These are phyloP conservation scores for Brenthis ino DNA, from an alignment of 2,888 invertebrate species.

Conservation along the genomic window DNA sequence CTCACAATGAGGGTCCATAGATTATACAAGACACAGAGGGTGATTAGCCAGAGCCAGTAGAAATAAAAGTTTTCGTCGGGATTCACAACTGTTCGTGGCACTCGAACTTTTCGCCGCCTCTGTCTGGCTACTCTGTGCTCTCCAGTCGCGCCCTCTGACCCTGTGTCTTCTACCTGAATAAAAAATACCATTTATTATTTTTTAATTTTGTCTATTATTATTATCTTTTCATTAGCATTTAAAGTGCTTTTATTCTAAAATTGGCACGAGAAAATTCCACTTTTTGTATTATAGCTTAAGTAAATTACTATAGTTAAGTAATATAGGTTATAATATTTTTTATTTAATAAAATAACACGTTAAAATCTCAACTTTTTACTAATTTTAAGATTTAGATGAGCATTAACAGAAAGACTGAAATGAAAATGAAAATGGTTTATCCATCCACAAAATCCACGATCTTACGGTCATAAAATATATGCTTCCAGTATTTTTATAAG, in stretches of 20 bases:
- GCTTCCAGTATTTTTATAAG: not conserved
- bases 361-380: too few species aligned
- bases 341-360: too few species aligned
- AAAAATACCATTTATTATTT: slow-evolving; percentile 6
- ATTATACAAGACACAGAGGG: slow-evolving; percentile 95
- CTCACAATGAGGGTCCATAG: slow-evolving; percentile 97
- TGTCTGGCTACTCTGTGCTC: slow-evolving; percentile 82
- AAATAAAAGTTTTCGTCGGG: slow-evolving; percentile 98
- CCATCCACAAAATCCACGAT: too few species aligned
- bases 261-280: too few species aligned
- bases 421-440: too few species aligned
- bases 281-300: too few species aligned
- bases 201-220: not conserved
- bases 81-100: slow-evolving; percentile 92
- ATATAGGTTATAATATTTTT: too few species aligned
- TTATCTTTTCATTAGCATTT: not conserved
- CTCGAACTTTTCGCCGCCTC: slow-evolving; percentile 86
- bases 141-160: slow-evolving; percentile 85
- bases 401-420: too few species aligned
- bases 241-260: not conserved
- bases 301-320: too few species aligned
- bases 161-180: slow-evolving; percentile 84
- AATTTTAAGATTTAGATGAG: too few species aligned
- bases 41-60: slow-evolving; percentile 95
- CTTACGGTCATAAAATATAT: too few species aligned